These are phyloP conservation scores for Fabriciana adippe DNA, from an alignment of 2,888 invertebrate genomes.

Conservation along the genomic window DNA sequence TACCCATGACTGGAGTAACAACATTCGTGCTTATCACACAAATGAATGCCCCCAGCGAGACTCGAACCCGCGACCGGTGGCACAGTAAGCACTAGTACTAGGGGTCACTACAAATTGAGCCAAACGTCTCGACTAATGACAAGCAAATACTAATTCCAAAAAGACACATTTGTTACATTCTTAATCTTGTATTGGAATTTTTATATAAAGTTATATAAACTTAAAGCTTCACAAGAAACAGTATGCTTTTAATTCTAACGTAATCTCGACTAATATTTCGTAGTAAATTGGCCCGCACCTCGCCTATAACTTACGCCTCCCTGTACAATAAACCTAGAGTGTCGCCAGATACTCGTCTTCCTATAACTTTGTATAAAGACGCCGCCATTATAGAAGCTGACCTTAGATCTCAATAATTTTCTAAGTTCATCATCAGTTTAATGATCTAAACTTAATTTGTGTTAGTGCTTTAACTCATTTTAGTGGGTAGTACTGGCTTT, in stretches of 20 bases:
- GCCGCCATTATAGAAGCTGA: slow-evolving; percentile 41
- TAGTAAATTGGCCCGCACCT: slow-evolving; percentile 19
- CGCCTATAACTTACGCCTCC: slow-evolving; percentile 22
- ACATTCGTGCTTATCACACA: too few relatives aligned
- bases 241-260: slow-evolving; percentile 5
- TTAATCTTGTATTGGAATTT: neutral
- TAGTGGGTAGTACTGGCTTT: too few relatives aligned
- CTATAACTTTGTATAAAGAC: slow-evolving; percentile 51
- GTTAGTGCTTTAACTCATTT: too few relatives aligned
- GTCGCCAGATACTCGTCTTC: slow-evolving; percentile 52
- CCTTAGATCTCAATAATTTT: slow-evolving; percentile 15
- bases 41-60: too few relatives aligned
- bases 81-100: too few relatives aligned
- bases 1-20: too few relatives aligned
- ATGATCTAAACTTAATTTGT: neutral
- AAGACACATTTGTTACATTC: neutral
- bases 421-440: slow-evolving; percentile 15
- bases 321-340: slow-evolving; percentile 51
- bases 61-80: too few relatives aligned
- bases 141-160: too few relatives aligned
- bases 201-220: too few relatives aligned
- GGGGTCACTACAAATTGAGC: too few relatives aligned
- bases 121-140: too few relatives aligned
- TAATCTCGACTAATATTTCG: slow-evolving; percentile 20
- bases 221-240: neutral